These are phyloP conservation scores for Calliopsis andreniformis DNA, from an alignment of 1,140 invertebrate species.

Conservation along the genomic window DNA sequence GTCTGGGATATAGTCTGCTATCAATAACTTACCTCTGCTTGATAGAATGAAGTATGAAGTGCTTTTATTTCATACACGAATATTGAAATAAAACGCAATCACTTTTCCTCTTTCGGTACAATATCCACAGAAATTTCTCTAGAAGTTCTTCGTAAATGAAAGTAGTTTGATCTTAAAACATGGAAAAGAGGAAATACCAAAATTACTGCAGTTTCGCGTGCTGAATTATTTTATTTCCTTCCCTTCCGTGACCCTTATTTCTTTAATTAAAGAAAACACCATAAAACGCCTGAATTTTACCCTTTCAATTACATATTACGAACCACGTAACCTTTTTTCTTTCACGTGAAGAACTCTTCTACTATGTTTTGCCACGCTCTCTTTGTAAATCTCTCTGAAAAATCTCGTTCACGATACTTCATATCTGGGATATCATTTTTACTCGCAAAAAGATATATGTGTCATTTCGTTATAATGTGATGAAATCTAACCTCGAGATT, in stretches of 20 bases:
- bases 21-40: too few relatives aligned
- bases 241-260: too few relatives aligned
- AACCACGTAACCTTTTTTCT: background rate
- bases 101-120: too few relatives aligned
- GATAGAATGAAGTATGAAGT: too few relatives aligned
- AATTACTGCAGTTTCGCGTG: background rate
- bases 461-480: background rate
- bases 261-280: background rate
- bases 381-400: background rate
- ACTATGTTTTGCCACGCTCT: background rate
- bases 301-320: background rate
- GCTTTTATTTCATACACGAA: background rate
- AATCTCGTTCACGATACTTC: background rate
- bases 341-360: too few relatives aligned
- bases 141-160: too few relatives aligned
- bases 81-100: background rate
- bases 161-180: too few relatives aligned
- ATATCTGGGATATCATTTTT: background rate
- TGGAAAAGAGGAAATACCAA: too few relatives aligned
- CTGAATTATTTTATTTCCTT: too few relatives aligned
- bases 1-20: too few relatives aligned
- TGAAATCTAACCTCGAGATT: background rate
- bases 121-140: too few relatives aligned
- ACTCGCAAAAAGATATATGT: background rate
- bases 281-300: background rate